Base-by-base conservation (phyloP, 2,888 invertebrate genomes). In the Zaprionus lineosus region DNA sequence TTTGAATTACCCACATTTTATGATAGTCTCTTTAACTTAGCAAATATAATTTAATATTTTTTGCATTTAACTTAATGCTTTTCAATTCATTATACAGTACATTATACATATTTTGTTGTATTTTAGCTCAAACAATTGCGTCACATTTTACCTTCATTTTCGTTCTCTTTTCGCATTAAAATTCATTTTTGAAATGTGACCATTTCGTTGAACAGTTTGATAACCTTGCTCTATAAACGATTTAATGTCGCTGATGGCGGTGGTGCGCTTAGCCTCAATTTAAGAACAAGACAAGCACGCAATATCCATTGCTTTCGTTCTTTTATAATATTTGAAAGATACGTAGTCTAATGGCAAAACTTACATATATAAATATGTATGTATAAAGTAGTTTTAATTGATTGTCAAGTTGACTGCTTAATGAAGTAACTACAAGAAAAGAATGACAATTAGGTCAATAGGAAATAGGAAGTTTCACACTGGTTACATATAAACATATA, bases 191-290 rank as follows among this genome's bases (percentile, higher is more conserved):
- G 40, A 67, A 57, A 63, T 40, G 9, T 68, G 37, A 39, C 29
- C 53, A 62, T 14, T 61, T 52, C 21, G 14, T 33, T 44, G 21
- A 33, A 31, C 43, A 52, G 31, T 18, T 28, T 29, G 14, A 39
- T 64, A 76, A 48, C 81, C 84, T 84, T 81, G 84, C 57, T 56
- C 74, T 39, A 78, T 61, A 66, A 78, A 67, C 60, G 57, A 62
- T 84, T 76, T 84, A 60, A 81, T 81, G 55, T 60, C 46, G 37
- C 63, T 73, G 72, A 33, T 55, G 63, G 40, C 40, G 36, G 33
- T 50, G 29, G 26, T 34, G 55, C 53, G 61, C 52, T 64, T 77
- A 77, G 55, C 78, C 82, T 70, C 61, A 74, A 84, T 81, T 70
- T 47, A 63, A 57, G 16, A 16, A 26, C 15, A 53, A 39, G 36